Base-by-base conservation (phyloP, 2,888 invertebrate genomes). In the Scaptomyza caliginosa region DNA sequence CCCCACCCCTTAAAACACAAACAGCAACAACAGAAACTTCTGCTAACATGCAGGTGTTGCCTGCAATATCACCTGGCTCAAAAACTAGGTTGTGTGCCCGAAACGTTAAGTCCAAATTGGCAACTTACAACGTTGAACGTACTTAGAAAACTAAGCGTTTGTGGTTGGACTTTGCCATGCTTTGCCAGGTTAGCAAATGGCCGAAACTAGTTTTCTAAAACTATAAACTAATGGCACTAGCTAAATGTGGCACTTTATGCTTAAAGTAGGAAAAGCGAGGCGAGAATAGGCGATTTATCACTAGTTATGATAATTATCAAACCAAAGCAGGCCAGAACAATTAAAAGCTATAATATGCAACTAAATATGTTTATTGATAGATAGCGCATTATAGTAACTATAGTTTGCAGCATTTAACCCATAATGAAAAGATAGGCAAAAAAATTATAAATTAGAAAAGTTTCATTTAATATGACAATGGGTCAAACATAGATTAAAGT, bases 1-100 rank as follows among this genome's bases (percentile, higher is more conserved):
- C 8, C 26, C 26, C 8, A 0, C 3, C 5, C n/a, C 1, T 24
- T 5, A n/a, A 32, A 39, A 38, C n/a, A 28, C 45, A 39, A 46
- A 32, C 43, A 43, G 45, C 30, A 26, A 30, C 45, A 32, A 8
- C 32, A 65, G 59, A 32, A 51, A 42, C 32, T 51, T 46, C 10
- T 13, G 24, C 34, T 16, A 23, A 23, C 34, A 16, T 17, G 17
- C 65, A 48, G 42, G 39, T 36, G 17, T 59, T 48, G 34, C 36
- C 32, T 3, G 24, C 17, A 7, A 49, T 49, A 24, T 46, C 46
- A 36, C 26, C n/a, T 8, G 48, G 32, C 52, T 38, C 17, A 28
- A 43, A 32, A 38, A 16, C 32, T 6, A 38, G 21, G 13, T 19
- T 32, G n/a, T 23, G 34, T 34, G 21, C 8, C 59, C 19, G n/a